Conservation (phyloP, 2,888 invertebrate species). For the Oxystoma pomonae region DNA sequence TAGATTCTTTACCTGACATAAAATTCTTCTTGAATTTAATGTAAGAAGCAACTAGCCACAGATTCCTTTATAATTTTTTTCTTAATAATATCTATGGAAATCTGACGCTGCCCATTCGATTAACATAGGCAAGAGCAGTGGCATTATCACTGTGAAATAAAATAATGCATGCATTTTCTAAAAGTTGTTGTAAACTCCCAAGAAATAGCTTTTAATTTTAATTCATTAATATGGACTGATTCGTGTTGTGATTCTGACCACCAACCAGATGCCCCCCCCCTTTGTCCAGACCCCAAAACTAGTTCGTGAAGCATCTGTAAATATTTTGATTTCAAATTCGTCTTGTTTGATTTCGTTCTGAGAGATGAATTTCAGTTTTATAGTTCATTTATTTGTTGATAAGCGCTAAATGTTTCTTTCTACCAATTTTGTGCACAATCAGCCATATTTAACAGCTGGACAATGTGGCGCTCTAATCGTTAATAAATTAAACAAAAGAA, state of each 20-base stretch:
- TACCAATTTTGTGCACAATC: neutral
- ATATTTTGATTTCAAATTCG: neutral
- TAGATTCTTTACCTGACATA: neutral
- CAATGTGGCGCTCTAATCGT: too few relatives aligned
- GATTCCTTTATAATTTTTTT: neutral
- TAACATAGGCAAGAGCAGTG: neutral
- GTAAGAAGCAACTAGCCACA: neutral
- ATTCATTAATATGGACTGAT: neutral
- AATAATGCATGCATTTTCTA: neutral
- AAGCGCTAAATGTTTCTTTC: neutral
- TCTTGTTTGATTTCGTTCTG: neutral
- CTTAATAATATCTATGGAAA: neutral
- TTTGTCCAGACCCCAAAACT: neutral
- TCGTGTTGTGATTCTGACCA: neutral
- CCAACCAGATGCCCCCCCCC: neutral
- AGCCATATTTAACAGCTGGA: neutral
- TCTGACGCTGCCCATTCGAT: neutral
- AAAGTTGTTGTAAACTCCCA: neutral
- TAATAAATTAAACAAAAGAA: too few relatives aligned
- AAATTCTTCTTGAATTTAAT: neutral
- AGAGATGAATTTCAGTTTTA: neutral
- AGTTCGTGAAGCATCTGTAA: neutral
- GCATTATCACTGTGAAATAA: neutral
- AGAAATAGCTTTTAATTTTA: neutral
- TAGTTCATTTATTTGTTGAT: neutral